A percentile compares a stretch with the other conserved stretches of the same genome.
Conservation (phyloP, 2,888 invertebrate species). For the Diadegma fenestrale region DNA sequence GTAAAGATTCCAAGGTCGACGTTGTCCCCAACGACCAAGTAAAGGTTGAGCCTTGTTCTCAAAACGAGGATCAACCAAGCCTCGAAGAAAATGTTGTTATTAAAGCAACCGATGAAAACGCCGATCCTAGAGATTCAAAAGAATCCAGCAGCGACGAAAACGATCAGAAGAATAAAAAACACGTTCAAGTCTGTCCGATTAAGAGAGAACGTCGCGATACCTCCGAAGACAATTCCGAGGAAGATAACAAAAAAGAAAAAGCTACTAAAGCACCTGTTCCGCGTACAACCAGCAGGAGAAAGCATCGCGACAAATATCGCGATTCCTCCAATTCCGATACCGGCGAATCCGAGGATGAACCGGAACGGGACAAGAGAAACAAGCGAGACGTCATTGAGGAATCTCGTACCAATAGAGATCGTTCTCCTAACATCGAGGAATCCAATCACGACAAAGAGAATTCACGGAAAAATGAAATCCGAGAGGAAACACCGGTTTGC, state of each 20-base stretch:
- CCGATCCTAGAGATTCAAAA: slow-evolving; percentile 73
- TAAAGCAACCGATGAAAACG: slow-evolving; percentile 68
- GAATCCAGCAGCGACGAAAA: slow-evolving; percentile 74
- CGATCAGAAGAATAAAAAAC: slow-evolving; percentile 60
- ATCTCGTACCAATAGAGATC: slow-evolving; percentile 50
- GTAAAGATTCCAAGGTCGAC: not conserved
- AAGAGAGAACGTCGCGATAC: slow-evolving; percentile 35
- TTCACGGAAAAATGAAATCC: slow-evolving; percentile 52
- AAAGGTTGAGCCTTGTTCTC: slow-evolving; percentile 38
- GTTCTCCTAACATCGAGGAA: slow-evolving; percentile 53
- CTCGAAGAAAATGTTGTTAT: slow-evolving; percentile 81
- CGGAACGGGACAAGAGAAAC: slow-evolving; percentile 63
- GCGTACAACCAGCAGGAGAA: slow-evolving; percentile 75
- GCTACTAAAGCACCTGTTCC: slow-evolving; percentile 53
- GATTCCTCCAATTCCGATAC: slow-evolving; percentile 82
- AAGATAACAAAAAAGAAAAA: slow-evolving; percentile 39
- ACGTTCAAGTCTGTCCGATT: slow-evolving; percentile 5
- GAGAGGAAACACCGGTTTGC: slow-evolving; percentile 40
- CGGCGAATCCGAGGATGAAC: slow-evolving; percentile 81
- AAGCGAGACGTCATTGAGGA: slow-evolving; percentile 54
- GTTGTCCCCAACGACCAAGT: slow-evolving; percentile 21
- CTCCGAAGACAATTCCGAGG: slow-evolving; percentile 73
- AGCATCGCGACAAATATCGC: slow-evolving; percentile 80
- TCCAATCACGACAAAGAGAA: slow-evolving; percentile 69
- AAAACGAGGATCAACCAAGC: slow-evolving; percentile 71